Evolutionary conservation across 2,113 vertebrate species (phyloP).

Genomic region (Tachysurus fulvidraco): DNA sequence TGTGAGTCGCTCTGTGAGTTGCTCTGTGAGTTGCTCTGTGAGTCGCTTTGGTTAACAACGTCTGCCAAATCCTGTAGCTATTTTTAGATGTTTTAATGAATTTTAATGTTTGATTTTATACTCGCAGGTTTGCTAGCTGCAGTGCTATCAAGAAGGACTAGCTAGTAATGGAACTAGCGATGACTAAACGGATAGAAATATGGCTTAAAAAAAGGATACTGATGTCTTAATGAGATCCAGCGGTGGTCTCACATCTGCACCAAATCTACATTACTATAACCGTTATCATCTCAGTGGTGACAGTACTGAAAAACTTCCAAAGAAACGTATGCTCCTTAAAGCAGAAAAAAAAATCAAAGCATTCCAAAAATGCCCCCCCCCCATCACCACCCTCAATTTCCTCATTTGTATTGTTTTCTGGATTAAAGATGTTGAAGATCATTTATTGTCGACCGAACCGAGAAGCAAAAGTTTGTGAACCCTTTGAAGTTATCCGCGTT

Average conservation of each 20-base stretch:
- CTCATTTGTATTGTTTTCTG: neutral
- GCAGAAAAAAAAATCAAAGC: neutral
- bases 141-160: neutral
- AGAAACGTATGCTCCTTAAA: too few species aligned
- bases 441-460: neutral
- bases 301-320: neutral
- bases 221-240: neutral
- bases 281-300: neutral
- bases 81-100: neutral
- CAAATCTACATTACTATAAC: neutral
- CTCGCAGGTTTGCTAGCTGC: neutral
- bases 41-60: neutral
- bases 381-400: neutral
- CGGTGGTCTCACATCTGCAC: conserved; percentile 5
- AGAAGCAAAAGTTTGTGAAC: conserved; percentile 7
- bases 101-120: neutral
- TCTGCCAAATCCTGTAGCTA: neutral
- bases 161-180: neutral
- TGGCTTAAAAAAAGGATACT: neutral
- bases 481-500: neutral
- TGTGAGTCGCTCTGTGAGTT: neutral
- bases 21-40: neutral
- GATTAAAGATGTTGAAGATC: neutral
- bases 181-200: neutral
- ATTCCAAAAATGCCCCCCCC: neutral